These are phyloP conservation scores for Hymenochirus boettgeri DNA, from an alignment of 2,113 vertebrate genomes.

Conservation along the genomic window DNA sequence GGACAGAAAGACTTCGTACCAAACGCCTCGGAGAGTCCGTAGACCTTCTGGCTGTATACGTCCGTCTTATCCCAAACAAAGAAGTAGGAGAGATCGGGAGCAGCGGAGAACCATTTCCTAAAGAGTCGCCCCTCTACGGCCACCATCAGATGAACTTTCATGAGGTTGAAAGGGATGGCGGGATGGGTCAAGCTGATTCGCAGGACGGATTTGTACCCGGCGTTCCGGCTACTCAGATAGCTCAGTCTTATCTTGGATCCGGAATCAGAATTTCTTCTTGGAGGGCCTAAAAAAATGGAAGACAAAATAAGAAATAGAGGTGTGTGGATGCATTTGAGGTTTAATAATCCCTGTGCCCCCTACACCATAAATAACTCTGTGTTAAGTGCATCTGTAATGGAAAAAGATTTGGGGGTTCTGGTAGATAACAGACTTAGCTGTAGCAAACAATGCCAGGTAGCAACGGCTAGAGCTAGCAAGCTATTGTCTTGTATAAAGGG, in stretches of 20 bases:
- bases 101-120: conserved; percentile 91
- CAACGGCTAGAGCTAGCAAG: too few species aligned
- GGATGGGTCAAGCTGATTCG: conserved; percentile 85
- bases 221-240: conserved; percentile 90
- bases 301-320: too few species aligned
- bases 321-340: too few species aligned
- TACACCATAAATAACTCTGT: too few species aligned
- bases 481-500: too few species aligned
- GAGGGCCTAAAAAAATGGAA: conserved; percentile 67
- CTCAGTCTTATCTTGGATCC: conserved; percentile 83
- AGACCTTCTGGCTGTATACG: conserved; percentile 96
- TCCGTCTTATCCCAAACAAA: conserved; percentile 98
- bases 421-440: too few species aligned
- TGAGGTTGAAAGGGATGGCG: conserved; percentile 92
- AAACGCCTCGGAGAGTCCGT: conserved; percentile 88
- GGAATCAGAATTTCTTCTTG: conserved; percentile 86
- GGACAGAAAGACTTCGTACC: too few species aligned
- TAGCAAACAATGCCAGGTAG: too few species aligned
- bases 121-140: conserved; percentile 93
- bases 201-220: conserved; percentile 92
- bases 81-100: conserved; percentile 84
- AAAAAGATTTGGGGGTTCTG: too few species aligned
- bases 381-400: too few species aligned
- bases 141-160: conserved; percentile 98
- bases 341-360: too few species aligned